Evolutionary conservation across 2,888 invertebrate genomes (phyloP).

Genomic region (Hirtodrosophila alboralis): DNA sequence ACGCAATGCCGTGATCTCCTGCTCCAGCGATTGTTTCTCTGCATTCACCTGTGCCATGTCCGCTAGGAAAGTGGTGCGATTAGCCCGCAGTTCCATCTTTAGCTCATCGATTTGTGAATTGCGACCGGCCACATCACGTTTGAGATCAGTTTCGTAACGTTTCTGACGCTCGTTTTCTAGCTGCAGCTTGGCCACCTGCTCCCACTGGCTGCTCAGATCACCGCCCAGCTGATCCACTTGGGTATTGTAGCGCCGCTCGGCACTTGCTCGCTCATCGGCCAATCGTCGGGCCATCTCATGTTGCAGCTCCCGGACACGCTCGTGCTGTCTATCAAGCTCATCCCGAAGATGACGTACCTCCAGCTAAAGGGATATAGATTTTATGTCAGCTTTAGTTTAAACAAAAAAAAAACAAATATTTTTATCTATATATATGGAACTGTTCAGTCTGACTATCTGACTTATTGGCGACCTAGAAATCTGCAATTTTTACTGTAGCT

Average conservation of each 20-base stretch:
- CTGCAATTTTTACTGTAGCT: no score
- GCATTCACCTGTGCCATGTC: slow-evolving; percentile 90
- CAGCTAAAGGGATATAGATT: slow-evolving; percentile 66
- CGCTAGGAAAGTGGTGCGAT: slow-evolving; percentile 89
- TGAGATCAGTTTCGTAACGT: slow-evolving; percentile 90
- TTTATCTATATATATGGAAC: no score
- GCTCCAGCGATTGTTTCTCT: slow-evolving; percentile 91
- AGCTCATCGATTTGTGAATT: slow-evolving; percentile 91
- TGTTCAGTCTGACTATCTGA: no score
- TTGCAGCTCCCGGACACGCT: slow-evolving; percentile 89
- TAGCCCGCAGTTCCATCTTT: slow-evolving; percentile 91
- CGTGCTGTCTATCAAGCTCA: slow-evolving; percentile 91
- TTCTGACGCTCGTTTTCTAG: slow-evolving; percentile 92
- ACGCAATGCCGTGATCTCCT: slow-evolving; percentile 90
- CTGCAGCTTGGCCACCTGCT: slow-evolving; percentile 90
- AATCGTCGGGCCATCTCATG: slow-evolving; percentile 90
- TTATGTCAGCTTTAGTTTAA: no score
- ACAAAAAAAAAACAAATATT: no score
- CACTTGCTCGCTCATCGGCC: slow-evolving; percentile 89
- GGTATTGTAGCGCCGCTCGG: slow-evolving; percentile 89
- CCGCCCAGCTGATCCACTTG: slow-evolving; percentile 91
- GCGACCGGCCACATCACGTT: slow-evolving; percentile 91
- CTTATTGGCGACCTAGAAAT: no score
- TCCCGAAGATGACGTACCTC: slow-evolving; percentile 91
- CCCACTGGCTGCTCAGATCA: slow-evolving; percentile 92